phyloP scores from a whole-genome alignment of 2,797 vertebrate genomes.

The Sebastes oblongus region DNA sequence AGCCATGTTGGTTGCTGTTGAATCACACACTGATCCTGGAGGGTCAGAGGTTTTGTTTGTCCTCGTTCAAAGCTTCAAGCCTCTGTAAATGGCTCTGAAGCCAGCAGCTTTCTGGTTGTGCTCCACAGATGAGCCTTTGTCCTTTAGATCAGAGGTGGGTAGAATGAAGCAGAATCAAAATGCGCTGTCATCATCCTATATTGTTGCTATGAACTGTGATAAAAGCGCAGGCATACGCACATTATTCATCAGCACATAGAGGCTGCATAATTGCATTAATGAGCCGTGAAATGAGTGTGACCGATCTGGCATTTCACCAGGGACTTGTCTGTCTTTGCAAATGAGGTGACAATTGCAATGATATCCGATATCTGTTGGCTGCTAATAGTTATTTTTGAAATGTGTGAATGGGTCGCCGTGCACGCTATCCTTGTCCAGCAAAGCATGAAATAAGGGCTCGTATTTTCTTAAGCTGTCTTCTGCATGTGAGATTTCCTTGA shows the following conservation, averaged over 20 bases:
- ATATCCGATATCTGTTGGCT: constrained; percentile 39
- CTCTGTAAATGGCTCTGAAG: constrained; percentile 14
- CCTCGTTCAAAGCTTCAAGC: neutral
- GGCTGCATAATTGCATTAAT: constrained; percentile 64
- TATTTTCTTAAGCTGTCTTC: neutral
- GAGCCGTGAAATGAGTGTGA: constrained; percentile 67
- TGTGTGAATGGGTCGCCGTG: neutral
- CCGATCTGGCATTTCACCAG: constrained; percentile 55
- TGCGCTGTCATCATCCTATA: constrained; percentile 6
- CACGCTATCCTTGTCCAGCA: neutral
- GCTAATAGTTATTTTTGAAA: constrained; percentile 46
- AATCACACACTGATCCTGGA: neutral
- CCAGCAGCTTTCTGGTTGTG: neutral
- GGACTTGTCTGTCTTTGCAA: constrained; percentile 61
- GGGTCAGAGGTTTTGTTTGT: constrained; percentile 58
- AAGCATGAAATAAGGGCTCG: neutral
- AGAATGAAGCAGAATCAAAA: constrained; percentile 4
- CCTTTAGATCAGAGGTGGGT: neutral
- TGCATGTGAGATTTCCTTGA: neutral
- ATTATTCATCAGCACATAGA: constrained; percentile 48
- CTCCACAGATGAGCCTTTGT: neutral
- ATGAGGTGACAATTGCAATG: constrained; percentile 45
- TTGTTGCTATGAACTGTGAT: constrained; percentile 1
- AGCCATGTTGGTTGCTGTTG: constrained; percentile 4
- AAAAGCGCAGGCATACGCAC: constrained; percentile 9